Evolutionary conservation across 1,140 invertebrate genomes (phyloP).

Genomic region (Leptoteleia sp.): DNA sequence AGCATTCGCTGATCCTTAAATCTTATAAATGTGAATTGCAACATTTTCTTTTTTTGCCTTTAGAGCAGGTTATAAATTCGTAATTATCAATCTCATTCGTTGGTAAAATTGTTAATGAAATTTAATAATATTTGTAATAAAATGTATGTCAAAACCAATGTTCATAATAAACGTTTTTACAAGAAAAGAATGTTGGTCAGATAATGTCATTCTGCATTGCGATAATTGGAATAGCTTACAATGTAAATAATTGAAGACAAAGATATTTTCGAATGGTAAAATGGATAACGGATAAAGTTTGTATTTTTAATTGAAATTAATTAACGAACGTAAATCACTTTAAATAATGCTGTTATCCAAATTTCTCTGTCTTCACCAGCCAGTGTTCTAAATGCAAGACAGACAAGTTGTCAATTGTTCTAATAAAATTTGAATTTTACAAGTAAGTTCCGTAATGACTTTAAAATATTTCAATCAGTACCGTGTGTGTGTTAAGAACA

Average conservation of each 20-base stretch:
- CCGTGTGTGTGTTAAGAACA: slow-evolving; percentile 53
- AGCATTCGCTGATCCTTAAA: slow-evolving; percentile 27
- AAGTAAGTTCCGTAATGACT: neutral
- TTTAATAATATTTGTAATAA: too few relatives aligned
- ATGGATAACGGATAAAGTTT: slow-evolving; percentile 27
- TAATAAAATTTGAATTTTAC: slow-evolving; percentile 15
- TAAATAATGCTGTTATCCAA: slow-evolving; percentile 53
- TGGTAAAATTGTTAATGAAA: too few relatives aligned
- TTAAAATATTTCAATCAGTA: neutral
- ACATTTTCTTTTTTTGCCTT: slow-evolving; percentile 26
- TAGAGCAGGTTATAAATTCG: too few relatives aligned
- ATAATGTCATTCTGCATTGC: slow-evolving; percentile 52
- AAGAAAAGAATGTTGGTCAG: slow-evolving; percentile 3
- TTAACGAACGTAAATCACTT: too few relatives aligned
- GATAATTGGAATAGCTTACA: slow-evolving; percentile 57
- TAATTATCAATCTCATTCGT: too few relatives aligned
- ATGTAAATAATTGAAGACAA: slow-evolving; percentile 53
- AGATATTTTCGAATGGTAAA: slow-evolving; percentile 34
- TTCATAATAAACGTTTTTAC: slow-evolving; percentile 7
- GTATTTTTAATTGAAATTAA: too few relatives aligned
- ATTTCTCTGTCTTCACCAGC: slow-evolving; percentile 57
- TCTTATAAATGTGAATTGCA: slow-evolving; percentile 9
- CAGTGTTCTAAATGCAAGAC: slow-evolving; percentile 65
- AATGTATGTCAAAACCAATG: slow-evolving; percentile 11
- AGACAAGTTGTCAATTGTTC: slow-evolving; percentile 39